phyloP scores from a whole-genome alignment of 2,113 vertebrate genomes.

The Delphinus delphis region DNA sequence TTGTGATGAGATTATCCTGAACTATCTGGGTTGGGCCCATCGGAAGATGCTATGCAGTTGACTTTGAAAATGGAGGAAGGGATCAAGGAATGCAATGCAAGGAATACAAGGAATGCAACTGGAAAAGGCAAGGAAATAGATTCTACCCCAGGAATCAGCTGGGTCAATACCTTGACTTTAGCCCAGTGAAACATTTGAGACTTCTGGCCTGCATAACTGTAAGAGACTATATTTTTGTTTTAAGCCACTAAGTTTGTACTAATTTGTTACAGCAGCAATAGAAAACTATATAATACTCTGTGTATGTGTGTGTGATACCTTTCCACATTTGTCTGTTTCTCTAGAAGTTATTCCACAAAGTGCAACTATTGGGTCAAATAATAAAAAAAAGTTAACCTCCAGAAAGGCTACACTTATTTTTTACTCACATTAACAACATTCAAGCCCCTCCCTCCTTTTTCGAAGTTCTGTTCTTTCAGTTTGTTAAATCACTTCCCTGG shows the following conservation, averaged over 20 bases:
- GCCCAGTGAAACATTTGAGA: not conserved
- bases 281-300: not conserved
- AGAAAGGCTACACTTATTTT: not conserved
- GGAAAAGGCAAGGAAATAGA: not conserved
- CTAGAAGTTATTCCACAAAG: not conserved
- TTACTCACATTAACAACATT: not conserved
- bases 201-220: not conserved
- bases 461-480: not conserved
- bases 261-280: not conserved
- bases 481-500: not conserved
- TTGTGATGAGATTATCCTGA: not conserved
- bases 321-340: not conserved
- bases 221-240: not conserved
- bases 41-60: not conserved
- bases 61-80: not conserved
- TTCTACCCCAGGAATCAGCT: not conserved
- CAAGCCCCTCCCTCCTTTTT: not conserved
- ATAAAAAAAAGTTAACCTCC: not conserved
- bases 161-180: not conserved
- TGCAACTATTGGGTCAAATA: not conserved
- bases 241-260: not conserved
- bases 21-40: not conserved
- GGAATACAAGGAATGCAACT: not conserved
- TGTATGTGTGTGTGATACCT: not conserved
- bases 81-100: not conserved